Conservation (phyloP, 2,797 vertebrate genomes). For the Xiphophorus birchmanni region DNA sequence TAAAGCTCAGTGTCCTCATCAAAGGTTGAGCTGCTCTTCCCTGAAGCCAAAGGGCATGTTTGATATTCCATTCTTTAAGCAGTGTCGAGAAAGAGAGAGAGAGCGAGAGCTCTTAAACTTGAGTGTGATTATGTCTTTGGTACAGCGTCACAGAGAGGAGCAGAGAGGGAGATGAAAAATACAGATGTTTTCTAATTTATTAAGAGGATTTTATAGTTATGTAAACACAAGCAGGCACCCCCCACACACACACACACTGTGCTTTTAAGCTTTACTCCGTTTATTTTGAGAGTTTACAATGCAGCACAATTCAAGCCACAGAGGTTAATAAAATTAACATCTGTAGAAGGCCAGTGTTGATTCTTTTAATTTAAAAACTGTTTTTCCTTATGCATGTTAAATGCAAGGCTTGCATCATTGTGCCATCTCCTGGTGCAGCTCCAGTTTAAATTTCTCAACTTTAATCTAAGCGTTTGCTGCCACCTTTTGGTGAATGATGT, state of each 20-base stretch:
- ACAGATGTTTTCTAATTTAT: neutral
- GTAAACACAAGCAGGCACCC: neutral
- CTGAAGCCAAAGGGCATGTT: constrained; percentile 45
- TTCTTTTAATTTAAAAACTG: neutral
- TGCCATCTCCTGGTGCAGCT: constrained; percentile 45
- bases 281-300: neutral
- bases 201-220: neutral
- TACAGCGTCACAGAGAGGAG: constrained; percentile 14
- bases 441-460: neutral
- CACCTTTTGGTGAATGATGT: constrained; percentile 44
- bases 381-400: neutral
- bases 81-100: constrained; percentile 47
- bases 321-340: neutral
- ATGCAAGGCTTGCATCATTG: constrained; percentile 17
- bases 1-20: constrained; percentile 57
- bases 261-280: neutral
- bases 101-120: constrained; percentile 60
- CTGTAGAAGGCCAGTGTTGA: neutral
- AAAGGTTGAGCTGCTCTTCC: constrained; percentile 59
- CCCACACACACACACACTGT: neutral
- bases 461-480: constrained; percentile 46
- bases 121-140: constrained; percentile 48
- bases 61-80: constrained; percentile 68
- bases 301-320: neutral
- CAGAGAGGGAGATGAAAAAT: neutral